Base-by-base conservation (phyloP, 2,113 vertebrate genomes). In the Pelusios castaneus region DNA sequence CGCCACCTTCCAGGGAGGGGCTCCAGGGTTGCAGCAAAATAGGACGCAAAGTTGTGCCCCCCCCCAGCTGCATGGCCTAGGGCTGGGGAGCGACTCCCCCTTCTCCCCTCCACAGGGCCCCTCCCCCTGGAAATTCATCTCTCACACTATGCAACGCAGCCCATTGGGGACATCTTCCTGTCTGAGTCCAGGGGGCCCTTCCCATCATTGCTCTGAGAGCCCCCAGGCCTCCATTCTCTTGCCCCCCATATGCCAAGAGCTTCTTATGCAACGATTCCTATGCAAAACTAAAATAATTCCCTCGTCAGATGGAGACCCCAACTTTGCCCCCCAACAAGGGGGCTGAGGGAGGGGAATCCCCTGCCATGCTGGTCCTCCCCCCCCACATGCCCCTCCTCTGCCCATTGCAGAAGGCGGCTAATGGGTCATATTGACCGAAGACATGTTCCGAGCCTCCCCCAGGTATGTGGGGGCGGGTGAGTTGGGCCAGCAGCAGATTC, bases 211-310 rank as follows among this genome's bases (percentile, higher is more conserved):
- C 49, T 17, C 29, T 67, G 45, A 45, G 78, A 49, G 3, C 31
- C 45, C 34, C 47, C 56, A 41, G 29, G 4, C 10, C 5, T n/a
- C 21, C n/a, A 2, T 9, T 70, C 8, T 38, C 67, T 22, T 12
- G 4, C 10, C 85, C 75, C 67, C 84, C 51, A 41, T 19, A 77
- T n/a, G 38, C 82, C 24, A 38, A 84, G 67, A 91, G 80, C 84
- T 77, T 49, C 80, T 87, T 91, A 91, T 87, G 90, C 90, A 91
- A 91, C 24, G 19, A 91, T 83, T 91, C 85, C 90, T 91, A 91
- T 87, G 90, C 90, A 91, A 91, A 91, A 82, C 43, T 52, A 31
- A 27, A 73, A 38, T 4, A n/a, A 41, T 38, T 10, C 25, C 29
- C 51, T 78, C 11, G 55, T 54, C 83, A 31, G 67, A 77, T 56